phyloP scores from a whole-genome alignment of 2,888 invertebrate species.

The Microctonus brassicae region DNA sequence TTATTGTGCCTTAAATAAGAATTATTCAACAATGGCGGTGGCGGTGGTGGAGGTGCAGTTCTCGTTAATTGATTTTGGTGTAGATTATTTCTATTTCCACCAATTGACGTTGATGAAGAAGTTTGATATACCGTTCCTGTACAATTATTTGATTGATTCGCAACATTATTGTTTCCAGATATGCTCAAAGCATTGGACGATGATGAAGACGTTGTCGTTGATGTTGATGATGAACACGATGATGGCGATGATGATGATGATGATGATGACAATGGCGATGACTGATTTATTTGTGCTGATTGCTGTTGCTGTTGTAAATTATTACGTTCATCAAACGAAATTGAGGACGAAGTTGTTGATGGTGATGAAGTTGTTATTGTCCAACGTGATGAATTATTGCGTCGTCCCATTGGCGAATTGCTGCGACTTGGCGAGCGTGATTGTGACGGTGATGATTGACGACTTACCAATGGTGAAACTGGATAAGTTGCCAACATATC shows the following conservation, averaged over 20 bases:
- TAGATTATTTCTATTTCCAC: constrained; percentile 51
- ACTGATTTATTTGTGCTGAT: constrained; percentile 52
- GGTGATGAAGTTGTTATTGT: too few relatives aligned
- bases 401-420: constrained; percentile 64
- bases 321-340: constrained; percentile 38
- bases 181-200: constrained; percentile 58
- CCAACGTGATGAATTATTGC: constrained; percentile 63
- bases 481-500: constrained; percentile 68
- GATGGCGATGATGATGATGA: too few relatives aligned
- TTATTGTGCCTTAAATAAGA: constrained; percentile 58
- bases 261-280: too few relatives aligned
- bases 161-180: constrained; percentile 54
- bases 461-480: constrained; percentile 80
- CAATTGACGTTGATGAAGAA: constrained; percentile 52
- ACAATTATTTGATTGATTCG: constrained; percentile 63
- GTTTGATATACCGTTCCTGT: constrained; percentile 58
- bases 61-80: constrained; percentile 38
- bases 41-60: constrained; percentile 54
- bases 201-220: too few relatives aligned
- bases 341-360: constrained; percentile 25
- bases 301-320: not conserved
- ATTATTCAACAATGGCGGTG: constrained; percentile 52
- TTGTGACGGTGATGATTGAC: constrained; percentile 83
- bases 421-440: constrained; percentile 72
- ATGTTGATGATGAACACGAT: too few relatives aligned